A percentile compares a stretch with the other conserved stretches of the same genome.
Conservation (phyloP, 2,797 vertebrate genomes). For the Scleropages formosus region DNA sequence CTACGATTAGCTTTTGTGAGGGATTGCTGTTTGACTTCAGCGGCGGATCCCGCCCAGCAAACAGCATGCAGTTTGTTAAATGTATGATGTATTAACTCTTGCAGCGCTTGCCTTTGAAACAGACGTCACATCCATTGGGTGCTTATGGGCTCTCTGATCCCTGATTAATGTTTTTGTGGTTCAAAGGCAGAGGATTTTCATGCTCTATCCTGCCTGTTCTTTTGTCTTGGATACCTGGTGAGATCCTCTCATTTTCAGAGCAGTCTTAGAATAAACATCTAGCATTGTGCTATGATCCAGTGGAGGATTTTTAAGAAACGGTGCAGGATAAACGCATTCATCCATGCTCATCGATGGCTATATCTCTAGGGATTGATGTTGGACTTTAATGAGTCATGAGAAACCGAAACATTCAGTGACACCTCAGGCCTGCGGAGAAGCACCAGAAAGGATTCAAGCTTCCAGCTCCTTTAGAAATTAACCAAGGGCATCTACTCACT, state of each 20-base stretch:
- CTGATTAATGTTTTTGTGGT: constrained; percentile 17
- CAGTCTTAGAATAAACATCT: too few relatives aligned
- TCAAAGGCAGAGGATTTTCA: neutral
- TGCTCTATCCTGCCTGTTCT: neutral
- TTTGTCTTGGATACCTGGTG: too few relatives aligned
- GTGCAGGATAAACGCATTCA: too few relatives aligned
- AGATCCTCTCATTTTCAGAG: too few relatives aligned
- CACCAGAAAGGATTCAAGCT: constrained; percentile 8
- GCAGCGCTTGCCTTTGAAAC: constrained; percentile 17
- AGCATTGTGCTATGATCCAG: too few relatives aligned
- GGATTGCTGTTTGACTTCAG: constrained; percentile 16
- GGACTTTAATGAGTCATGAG: constrained; percentile 10
- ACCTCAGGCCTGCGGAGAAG: neutral
- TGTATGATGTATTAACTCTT: constrained; percentile 16
- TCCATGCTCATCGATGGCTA: neutral
- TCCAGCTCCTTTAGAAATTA: neutral
- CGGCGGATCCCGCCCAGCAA: constrained; percentile 19
- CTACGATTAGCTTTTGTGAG: constrained; percentile 3
- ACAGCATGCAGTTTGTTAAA: constrained; percentile 7
- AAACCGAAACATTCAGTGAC: neutral
- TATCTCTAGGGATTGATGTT: neutral
- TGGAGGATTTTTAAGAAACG: too few relatives aligned
- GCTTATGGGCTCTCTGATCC: constrained; percentile 5
- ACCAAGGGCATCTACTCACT: neutral
- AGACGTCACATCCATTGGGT: constrained; percentile 17